Conservation (phyloP, 2,113 vertebrate genomes). For the Kryptolebias marmoratus region DNA sequence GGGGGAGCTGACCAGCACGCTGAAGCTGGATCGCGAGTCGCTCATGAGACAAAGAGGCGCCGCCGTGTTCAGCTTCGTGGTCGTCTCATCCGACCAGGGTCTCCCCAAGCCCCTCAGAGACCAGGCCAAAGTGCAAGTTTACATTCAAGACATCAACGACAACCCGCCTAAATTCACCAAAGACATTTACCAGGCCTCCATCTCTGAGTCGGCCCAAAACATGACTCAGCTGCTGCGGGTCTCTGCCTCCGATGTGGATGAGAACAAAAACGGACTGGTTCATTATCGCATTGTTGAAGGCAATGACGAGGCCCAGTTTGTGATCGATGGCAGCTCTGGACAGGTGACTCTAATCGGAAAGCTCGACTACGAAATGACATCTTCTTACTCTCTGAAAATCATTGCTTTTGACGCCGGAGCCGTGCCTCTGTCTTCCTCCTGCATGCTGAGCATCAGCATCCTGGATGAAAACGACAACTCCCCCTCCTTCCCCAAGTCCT, state of each 20-base stretch:
- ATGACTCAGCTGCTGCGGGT: slow-evolving; percentile 92
- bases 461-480: slow-evolving; percentile 97
- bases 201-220: slow-evolving; percentile 91
- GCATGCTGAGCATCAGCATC: slow-evolving; percentile 89
- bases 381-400: slow-evolving; percentile 89
- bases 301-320: slow-evolving; percentile 92
- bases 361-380: slow-evolving; percentile 92
- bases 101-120: slow-evolving; percentile 94
- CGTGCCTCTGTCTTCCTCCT: slow-evolving; percentile 86
- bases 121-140: slow-evolving; percentile 95
- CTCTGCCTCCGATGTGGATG: slow-evolving; percentile 95
- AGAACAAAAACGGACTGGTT: slow-evolving; percentile 91
- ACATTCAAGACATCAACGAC: slow-evolving; percentile 95
- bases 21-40: slow-evolving; percentile 91
- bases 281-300: slow-evolving; percentile 88
- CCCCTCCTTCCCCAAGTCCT: slow-evolving; percentile 91
- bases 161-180: slow-evolving; percentile 95
- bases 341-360: slow-evolving; percentile 92
- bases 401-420: slow-evolving; percentile 89
- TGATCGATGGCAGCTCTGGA: slow-evolving; percentile 86
- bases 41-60: slow-evolving; percentile 92
- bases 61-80: slow-evolving; percentile 89
- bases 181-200: slow-evolving; percentile 94
- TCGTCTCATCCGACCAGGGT: slow-evolving; percentile 92
- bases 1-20: slow-evolving; percentile 89